phyloP scores from a whole-genome alignment of 2,113 vertebrate genomes.

The Abramis brama region DNA sequence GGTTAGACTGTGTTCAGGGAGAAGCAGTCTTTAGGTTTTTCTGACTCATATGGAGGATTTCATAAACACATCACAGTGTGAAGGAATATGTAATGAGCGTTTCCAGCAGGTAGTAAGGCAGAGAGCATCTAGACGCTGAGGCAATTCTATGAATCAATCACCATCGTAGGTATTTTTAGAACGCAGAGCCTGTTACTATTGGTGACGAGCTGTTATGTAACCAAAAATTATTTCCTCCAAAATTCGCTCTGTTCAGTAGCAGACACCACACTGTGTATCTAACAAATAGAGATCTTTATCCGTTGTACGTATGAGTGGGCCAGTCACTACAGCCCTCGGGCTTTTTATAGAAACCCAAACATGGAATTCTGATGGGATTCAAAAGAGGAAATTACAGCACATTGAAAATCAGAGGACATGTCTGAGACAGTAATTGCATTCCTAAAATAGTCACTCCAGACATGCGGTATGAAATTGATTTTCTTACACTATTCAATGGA shows the following conservation, averaged over 20 bases:
- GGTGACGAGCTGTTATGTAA: slow-evolving; percentile 62
- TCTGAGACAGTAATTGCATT: slow-evolving; percentile 43
- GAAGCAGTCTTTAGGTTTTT: background rate
- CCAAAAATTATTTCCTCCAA: slow-evolving; percentile 36
- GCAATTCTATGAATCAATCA: slow-evolving; percentile 60
- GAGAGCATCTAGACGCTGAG: background rate
- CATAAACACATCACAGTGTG: slow-evolving; percentile 55
- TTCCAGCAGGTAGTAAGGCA: slow-evolving; percentile 8
- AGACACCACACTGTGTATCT: slow-evolving; percentile 40
- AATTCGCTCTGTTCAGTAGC: background rate
- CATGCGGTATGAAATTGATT: background rate
- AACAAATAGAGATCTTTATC: slow-evolving; percentile 51
- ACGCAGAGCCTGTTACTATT: slow-evolving; percentile 55
- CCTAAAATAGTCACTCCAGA: slow-evolving; percentile 36
- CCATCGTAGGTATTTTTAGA: slow-evolving; percentile 65
- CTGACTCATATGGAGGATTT: slow-evolving; percentile 61
- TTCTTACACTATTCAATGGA: background rate
- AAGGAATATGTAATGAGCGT: slow-evolving; percentile 61
- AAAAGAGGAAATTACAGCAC: slow-evolving; percentile 23
- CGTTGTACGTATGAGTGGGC: slow-evolving; percentile 23
- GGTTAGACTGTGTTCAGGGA: slow-evolving; percentile 27
- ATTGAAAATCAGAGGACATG: background rate
- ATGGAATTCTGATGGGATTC: slow-evolving; percentile 2
- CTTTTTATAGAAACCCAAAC: slow-evolving; percentile 58
- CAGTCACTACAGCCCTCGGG: background rate